These are phyloP conservation scores for Vicugna pacos DNA, from an alignment of 2,113 vertebrate genomes.

Conservation along the genomic window DNA sequence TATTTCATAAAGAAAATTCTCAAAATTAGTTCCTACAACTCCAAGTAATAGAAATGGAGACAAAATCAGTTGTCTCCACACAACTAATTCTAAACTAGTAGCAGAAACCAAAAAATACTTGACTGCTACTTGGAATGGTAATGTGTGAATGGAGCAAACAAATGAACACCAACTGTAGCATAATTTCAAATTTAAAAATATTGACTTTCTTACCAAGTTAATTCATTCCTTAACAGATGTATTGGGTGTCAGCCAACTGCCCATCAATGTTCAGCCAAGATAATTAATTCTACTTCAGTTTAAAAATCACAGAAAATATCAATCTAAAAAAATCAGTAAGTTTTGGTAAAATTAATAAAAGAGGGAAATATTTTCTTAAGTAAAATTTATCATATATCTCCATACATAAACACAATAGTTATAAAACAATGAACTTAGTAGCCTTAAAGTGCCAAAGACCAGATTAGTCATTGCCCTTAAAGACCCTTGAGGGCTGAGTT, in stretches of 20 bases:
- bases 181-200: conserved; percentile 33
- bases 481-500: background rate
- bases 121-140: background rate
- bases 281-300: conserved; percentile 1
- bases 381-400: background rate
- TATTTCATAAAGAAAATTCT: background rate
- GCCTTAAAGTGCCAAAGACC: background rate
- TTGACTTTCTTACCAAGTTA: background rate
- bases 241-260: background rate
- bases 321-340: background rate
- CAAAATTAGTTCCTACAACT: background rate
- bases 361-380: background rate
- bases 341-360: conserved; percentile 34
- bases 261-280: background rate
- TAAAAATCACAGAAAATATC: background rate
- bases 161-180: background rate
- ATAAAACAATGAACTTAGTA: background rate
- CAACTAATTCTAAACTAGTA: background rate
- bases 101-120: background rate
- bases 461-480: background rate
- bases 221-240: background rate
- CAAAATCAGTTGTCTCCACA: background rate
- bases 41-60: background rate
- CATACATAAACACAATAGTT: background rate
- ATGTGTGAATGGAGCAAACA: background rate